These are phyloP conservation scores for Scomber japonicus DNA, from an alignment of 2,113 vertebrate species.

Conservation along the genomic window DNA sequence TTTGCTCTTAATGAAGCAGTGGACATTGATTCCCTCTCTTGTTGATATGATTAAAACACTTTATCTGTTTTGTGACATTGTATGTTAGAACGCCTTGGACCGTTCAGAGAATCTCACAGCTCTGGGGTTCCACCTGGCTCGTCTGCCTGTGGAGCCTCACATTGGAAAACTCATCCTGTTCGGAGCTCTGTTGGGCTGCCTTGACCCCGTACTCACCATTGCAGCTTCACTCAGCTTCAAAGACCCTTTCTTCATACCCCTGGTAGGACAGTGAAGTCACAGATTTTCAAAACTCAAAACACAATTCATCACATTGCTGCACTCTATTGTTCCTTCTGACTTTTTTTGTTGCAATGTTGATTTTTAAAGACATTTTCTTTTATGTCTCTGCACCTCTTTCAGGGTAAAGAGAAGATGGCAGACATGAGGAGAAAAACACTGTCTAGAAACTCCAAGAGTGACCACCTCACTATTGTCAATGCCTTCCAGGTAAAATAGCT, in stretches of 20 bases:
- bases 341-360: neutral
- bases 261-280: slow-evolving; percentile 85
- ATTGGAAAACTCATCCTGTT: slow-evolving; percentile 99
- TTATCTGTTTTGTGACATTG: slow-evolving; percentile 22
- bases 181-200: slow-evolving; percentile 94
- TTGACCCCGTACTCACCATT: slow-evolving; percentile 95
- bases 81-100: slow-evolving; percentile 93
- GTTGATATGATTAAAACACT: neutral
- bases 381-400: slow-evolving; percentile 13
- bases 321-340: neutral
- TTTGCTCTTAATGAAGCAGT: neutral
- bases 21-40: neutral
- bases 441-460: slow-evolving; percentile 93
- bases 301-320: neutral
- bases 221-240: slow-evolving; percentile 99
- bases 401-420: slow-evolving; percentile 98
- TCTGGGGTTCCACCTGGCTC: slow-evolving; percentile 93
- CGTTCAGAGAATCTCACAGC: slow-evolving; percentile 92
- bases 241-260: slow-evolving; percentile 97
- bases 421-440: slow-evolving; percentile 92
- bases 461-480: slow-evolving; percentile 96
- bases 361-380: neutral
- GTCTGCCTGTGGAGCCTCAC: slow-evolving; percentile 95
- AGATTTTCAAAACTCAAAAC: slow-evolving; percentile 33
- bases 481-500: slow-evolving; percentile 88